A percentile compares a stretch with the other conserved stretches of the same genome.
Evolutionary conservation across 1,140 invertebrate genomes (phyloP).

Genomic region (Manduca sexta): DNA sequence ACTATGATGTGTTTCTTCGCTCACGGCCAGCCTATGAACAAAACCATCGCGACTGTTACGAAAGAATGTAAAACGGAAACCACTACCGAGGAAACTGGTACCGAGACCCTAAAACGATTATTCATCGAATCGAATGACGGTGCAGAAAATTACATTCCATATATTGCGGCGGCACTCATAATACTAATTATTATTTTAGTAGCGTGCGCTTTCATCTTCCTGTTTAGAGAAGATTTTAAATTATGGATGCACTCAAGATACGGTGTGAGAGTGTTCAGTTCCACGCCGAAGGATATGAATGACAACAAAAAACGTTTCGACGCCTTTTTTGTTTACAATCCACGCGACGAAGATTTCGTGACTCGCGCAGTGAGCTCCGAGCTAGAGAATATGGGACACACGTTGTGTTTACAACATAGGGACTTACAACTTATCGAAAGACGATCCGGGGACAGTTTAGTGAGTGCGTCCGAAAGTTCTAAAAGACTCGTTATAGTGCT

Average conservation of each 20-base stretch:
- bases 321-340: conserved; percentile 90
- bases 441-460: conserved; percentile 82
- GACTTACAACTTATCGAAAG: conserved; percentile 80
- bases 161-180: conserved; percentile 84
- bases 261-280: conserved; percentile 86
- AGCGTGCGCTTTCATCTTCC: conserved; percentile 83
- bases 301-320: conserved; percentile 81
- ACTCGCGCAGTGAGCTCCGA: conserved; percentile 84
- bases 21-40: conserved; percentile 63
- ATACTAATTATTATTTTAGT: conserved; percentile 83
- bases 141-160: conserved; percentile 81
- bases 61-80: conserved; percentile 67
- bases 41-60: conserved; percentile 62
- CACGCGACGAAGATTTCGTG: conserved; percentile 88
- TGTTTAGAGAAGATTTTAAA: conserved; percentile 88
- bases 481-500: conserved; percentile 82
- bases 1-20: conserved; percentile 66
- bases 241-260: conserved; percentile 93
- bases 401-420: conserved; percentile 88
- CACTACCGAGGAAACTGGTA: conserved; percentile 62
- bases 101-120: conserved; percentile 72
- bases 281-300: conserved; percentile 73
- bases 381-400: conserved; percentile 81
- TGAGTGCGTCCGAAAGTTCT: conserved; percentile 84
- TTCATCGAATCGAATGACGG: conserved; percentile 70